Conservation (phyloP, 2,888 invertebrate species). For the Hetaerina titia region DNA sequence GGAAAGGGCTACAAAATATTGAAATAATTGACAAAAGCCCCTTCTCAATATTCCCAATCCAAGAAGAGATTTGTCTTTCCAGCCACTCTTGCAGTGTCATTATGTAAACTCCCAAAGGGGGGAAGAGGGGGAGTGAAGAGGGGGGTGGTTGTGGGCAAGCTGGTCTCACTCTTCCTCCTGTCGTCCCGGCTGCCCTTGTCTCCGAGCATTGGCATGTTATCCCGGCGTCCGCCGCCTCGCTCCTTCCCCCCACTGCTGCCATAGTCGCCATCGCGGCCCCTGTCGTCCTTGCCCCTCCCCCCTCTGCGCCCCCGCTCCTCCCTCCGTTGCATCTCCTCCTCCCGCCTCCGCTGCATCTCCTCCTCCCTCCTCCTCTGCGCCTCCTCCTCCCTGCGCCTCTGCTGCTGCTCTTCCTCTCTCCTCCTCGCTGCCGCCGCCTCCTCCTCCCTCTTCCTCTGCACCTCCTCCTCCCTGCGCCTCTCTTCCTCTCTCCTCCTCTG, state of each 20-base stretch:
- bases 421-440: conserved; percentile 41
- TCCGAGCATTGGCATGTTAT: neutral
- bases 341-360: conserved; percentile 57
- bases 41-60: too few relatives aligned
- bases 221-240: neutral
- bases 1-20: too few relatives aligned
- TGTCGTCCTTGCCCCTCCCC: conserved; percentile 45
- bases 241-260: conserved; percentile 44
- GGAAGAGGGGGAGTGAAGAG: neutral
- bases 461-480: conserved; percentile 45
- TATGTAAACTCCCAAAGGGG: too few relatives aligned
- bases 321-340: conserved; percentile 51
- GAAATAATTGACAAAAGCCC: too few relatives aligned
- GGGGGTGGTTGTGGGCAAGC: too few relatives aligned
- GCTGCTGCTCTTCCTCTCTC: conserved; percentile 49
- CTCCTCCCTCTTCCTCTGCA: conserved; percentile 12
- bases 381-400: conserved; percentile 52
- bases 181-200: conserved; percentile 49
- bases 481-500: conserved; percentile 69
- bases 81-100: too few relatives aligned
- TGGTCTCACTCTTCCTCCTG: conserved; percentile 30
- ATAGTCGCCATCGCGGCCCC: conserved; percentile 25
- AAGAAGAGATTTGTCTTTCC: too few relatives aligned
- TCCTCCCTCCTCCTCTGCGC: conserved; percentile 52
- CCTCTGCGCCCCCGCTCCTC: conserved; percentile 52